Conservation (phyloP, 2,113 vertebrate genomes). For the Castor canadensis region DNA sequence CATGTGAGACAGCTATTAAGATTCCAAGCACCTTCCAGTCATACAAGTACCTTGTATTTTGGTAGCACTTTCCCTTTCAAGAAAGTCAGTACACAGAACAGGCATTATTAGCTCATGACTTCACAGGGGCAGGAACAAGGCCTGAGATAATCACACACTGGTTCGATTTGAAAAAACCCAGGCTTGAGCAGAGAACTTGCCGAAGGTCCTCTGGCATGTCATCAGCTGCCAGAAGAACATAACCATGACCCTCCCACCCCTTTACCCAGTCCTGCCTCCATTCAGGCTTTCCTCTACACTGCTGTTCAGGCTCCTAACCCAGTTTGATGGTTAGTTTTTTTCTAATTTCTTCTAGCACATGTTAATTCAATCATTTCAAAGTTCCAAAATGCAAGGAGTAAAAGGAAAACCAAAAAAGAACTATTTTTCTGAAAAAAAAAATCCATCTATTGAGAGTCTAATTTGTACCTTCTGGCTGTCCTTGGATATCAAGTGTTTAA, state of each 20-base stretch:
- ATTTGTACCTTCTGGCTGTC: slow-evolving; percentile 57
- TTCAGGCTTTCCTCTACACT: too few species aligned
- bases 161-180: slow-evolving; percentile 61
- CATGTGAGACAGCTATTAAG: slow-evolving; percentile 66
- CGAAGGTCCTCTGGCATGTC: slow-evolving; percentile 10
- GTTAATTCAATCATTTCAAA: slow-evolving; percentile 23
- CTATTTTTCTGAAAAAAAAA: background rate
- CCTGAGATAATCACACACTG: slow-evolving; percentile 40
- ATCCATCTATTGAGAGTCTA: background rate
- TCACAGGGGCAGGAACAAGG: slow-evolving; percentile 50
- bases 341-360: background rate
- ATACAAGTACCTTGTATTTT: slow-evolving; percentile 63
- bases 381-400: background rate
- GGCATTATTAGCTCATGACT: slow-evolving; percentile 67
- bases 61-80: slow-evolving; percentile 66
- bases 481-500: slow-evolving; percentile 52
- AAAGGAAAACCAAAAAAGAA: background rate
- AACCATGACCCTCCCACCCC: background rate
- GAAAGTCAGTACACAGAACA: slow-evolving; percentile 64
- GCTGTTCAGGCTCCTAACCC: background rate
- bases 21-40: slow-evolving; percentile 62
- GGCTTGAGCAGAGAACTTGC: background rate
- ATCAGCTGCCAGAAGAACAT: background rate
- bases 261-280: background rate
- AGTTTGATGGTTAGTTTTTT: background rate